Evolutionary conservation across 2,113 vertebrate genomes (phyloP).

Genomic region (Malurus alboscapulatus): DNA sequence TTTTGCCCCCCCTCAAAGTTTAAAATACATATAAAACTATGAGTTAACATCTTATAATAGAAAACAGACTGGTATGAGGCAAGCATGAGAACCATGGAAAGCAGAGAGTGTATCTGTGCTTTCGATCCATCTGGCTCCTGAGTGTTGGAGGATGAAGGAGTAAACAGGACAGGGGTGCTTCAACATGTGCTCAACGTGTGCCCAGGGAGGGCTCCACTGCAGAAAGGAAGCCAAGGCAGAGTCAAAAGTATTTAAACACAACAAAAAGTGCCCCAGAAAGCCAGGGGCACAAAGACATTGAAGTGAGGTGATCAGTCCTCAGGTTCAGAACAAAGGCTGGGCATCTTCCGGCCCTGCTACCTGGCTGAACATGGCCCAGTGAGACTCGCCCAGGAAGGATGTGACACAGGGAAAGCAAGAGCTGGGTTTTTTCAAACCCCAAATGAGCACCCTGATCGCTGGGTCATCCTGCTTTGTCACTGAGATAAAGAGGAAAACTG

Average conservation of each 20-base stretch:
- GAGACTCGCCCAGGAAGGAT: neutral
- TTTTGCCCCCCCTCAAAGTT: neutral
- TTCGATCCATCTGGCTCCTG: neutral
- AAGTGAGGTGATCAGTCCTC: neutral
- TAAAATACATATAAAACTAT: neutral
- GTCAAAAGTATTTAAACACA: neutral
- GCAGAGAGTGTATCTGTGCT: neutral
- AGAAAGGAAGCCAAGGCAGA: neutral
- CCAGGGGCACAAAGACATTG: accelerated
- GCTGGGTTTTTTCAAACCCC: neutral
- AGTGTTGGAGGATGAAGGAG: neutral
- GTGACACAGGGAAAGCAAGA: neutral
- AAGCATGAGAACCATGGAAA: neutral
- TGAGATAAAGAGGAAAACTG: neutral
- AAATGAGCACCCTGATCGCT: accelerated
- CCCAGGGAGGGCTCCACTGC: neutral
- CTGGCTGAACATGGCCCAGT: neutral
- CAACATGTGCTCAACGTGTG: accelerated
- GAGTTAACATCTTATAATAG: neutral
- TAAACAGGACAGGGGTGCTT: neutral
- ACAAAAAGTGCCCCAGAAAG: neutral
- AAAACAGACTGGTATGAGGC: neutral
- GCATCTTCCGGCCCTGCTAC: neutral
- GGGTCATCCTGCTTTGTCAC: neutral
- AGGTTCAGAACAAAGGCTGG: neutral